Evolutionary conservation across 2,113 vertebrate species (phyloP).

Genomic region (Lipotes vexillifer): DNA sequence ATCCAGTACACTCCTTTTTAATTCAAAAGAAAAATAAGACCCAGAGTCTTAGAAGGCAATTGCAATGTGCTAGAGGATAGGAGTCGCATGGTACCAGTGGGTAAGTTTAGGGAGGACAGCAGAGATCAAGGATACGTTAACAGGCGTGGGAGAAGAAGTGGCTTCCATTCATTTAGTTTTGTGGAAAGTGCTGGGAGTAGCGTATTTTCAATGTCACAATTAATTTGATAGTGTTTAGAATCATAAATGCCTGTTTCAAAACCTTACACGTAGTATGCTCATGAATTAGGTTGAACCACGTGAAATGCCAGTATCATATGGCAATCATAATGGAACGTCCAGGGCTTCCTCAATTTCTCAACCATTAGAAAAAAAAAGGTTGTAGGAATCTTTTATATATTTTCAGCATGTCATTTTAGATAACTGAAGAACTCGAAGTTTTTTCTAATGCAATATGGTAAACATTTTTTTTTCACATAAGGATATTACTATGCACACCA

Average conservation of each 20-base stretch:
- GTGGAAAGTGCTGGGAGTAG: not conserved
- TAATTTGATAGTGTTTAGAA: not conserved
- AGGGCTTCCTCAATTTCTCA: not conserved
- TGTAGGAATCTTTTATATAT: not conserved
- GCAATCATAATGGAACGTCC: not conserved
- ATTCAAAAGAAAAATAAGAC: not conserved
- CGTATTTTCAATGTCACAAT: not conserved
- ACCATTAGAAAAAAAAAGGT: not conserved
- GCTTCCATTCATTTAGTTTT: not conserved
- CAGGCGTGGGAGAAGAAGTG: not conserved
- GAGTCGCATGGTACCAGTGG: not conserved
- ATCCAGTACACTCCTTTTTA: not conserved
- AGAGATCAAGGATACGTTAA: not conserved
- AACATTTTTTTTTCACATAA: not conserved
- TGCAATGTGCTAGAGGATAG: not conserved
- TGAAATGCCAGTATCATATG: not conserved
- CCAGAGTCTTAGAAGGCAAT: not conserved
- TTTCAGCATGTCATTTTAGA: constrained; percentile 12
- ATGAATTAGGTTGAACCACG: not conserved
- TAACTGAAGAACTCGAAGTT: not conserved
- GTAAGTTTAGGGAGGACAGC: not conserved
- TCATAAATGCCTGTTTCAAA: not conserved
- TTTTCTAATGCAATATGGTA: not conserved
- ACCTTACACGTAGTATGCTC: not conserved
- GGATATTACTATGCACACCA: not conserved